Base-by-base conservation (phyloP, 2,888 invertebrate genomes). In the Gymnoscelis rufifasciata region DNA sequence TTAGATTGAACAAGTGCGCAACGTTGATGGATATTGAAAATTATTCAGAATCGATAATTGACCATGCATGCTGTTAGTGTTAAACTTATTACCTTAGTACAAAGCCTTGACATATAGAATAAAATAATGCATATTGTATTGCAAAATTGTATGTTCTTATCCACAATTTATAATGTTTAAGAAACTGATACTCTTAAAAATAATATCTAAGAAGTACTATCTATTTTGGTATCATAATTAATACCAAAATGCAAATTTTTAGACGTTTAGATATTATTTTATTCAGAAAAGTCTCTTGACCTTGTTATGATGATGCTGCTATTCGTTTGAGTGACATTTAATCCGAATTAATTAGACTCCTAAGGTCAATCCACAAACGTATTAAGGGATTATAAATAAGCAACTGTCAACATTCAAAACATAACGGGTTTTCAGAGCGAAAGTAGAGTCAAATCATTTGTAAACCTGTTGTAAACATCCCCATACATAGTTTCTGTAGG, bases 11-110 rank as follows among this genome's bases (percentile, higher is more conserved):
- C 12, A 37, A 14, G n/a, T 19, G 27, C 24, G 19, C 19, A n/a
- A 10, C 11, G 35, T 35, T 36, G 39, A 30, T 12, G 7, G 11
- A 38, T n/a, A 44, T 33, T 29, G 19, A 41, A 33, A 38, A 38
- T 45, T 29, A 38, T 38, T 14, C 24, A 44, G 37, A 49, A 44
- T 41, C 29, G 11, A 33, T 44, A 44, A 49, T 41, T 41, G 41
- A n/a, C 10, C 11, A 13, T 43, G 24, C 24, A 33, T 10, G 23
- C 13, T 3, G 33, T 23, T 40, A 30, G 24, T 27, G 30, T 38
- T 35, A 30, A 38, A 37, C 1, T 31, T 33, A 28, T 39, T 46
- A 40, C 36, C 28, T 26, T 28, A 12, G 11, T 40, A 40, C 10
- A 4, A 36, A 40, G 13, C 39, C 39, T 46, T 40, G 29, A 40